These are phyloP conservation scores for Psilopsiagon aurifrons DNA, from an alignment of 2,113 vertebrate genomes.

Conservation along the genomic window DNA sequence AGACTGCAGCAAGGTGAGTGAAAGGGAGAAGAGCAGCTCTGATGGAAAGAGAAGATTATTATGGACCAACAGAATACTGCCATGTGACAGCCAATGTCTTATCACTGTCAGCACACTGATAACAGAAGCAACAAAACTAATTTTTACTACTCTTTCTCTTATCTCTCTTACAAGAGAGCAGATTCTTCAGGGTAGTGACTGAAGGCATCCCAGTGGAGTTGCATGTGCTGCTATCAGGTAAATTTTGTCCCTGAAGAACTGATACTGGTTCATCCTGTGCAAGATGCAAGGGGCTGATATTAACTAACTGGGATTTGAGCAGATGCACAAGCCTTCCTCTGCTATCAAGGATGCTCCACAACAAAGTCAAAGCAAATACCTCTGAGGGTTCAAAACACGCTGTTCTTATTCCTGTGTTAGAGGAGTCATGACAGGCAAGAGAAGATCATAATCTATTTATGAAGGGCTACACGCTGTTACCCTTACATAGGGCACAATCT, in stretches of 20 bases:
- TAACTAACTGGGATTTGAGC: neutral
- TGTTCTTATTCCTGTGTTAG: neutral
- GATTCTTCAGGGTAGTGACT: neutral
- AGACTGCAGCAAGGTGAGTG: neutral
- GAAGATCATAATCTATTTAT: neutral
- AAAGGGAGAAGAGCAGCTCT: neutral
- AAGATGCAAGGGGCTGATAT: conserved; percentile 4
- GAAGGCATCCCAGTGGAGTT: neutral
- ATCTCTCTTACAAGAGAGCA: conserved; percentile 9
- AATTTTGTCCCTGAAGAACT: conserved; percentile 23
- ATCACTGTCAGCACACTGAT: neutral
- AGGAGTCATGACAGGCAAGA: neutral
- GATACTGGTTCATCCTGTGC: neutral
- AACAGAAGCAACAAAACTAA: neutral
- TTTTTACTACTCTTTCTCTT: conserved; percentile 23
- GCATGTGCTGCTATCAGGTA: neutral
- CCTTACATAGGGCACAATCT: neutral
- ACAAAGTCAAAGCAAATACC: conserved; percentile 15
- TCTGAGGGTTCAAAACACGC: neutral
- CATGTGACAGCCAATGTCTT: neutral
- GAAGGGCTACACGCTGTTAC: neutral
- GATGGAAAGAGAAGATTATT: neutral
- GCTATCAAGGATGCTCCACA: neutral
- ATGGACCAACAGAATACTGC: neutral
- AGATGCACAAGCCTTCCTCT: neutral